Percentiles rank a stretch among this genome's conserved stretches.
Evolutionary conservation across 2,888 invertebrate species (phyloP).

Genomic region (Dolomedes plantarius): DNA sequence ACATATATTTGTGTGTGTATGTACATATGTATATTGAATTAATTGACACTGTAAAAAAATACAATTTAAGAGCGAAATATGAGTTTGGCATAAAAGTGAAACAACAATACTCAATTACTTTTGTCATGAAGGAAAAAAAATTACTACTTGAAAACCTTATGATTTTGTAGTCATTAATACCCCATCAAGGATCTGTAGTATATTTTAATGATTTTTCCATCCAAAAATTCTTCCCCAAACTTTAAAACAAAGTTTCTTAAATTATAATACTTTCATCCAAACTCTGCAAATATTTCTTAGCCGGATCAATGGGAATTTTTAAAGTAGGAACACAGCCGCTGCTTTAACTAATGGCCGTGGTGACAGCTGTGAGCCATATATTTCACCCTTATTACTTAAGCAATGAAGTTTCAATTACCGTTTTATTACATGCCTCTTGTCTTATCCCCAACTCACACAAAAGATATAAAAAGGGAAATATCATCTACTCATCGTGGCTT

Average conservation of each 20-base stretch:
- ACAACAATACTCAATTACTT: too few species aligned
- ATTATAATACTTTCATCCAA: conserved; percentile 47
- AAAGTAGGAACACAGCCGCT: conserved; percentile 31
- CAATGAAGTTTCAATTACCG: conserved; percentile 60
- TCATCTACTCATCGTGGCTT: too few species aligned
- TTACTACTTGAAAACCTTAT: too few species aligned
- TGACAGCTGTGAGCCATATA: conserved; percentile 58
- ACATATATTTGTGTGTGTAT: too few species aligned
- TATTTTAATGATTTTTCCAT: conserved; percentile 53
- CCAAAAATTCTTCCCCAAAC: conserved; percentile 34
- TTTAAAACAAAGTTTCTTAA: conserved; percentile 64
- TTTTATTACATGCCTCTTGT: conserved; percentile 29
- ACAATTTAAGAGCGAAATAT: too few species aligned
- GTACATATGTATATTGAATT: too few species aligned
- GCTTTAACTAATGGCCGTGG: conserved; percentile 54
- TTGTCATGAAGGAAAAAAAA: too few species aligned
- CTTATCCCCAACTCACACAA: not conserved
- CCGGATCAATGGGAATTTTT: conserved; percentile 62
- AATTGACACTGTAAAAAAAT: too few species aligned
- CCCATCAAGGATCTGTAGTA: conserved; percentile 45
- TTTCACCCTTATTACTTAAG: conserved; percentile 57
- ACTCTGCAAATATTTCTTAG: conserved; percentile 23
- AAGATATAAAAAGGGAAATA: not conserved
- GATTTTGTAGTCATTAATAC: conserved; percentile 51
- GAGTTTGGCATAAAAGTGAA: too few species aligned